Evolutionary conservation across 2,888 invertebrate genomes (phyloP).

Genomic region (Lagria hirta): DNA sequence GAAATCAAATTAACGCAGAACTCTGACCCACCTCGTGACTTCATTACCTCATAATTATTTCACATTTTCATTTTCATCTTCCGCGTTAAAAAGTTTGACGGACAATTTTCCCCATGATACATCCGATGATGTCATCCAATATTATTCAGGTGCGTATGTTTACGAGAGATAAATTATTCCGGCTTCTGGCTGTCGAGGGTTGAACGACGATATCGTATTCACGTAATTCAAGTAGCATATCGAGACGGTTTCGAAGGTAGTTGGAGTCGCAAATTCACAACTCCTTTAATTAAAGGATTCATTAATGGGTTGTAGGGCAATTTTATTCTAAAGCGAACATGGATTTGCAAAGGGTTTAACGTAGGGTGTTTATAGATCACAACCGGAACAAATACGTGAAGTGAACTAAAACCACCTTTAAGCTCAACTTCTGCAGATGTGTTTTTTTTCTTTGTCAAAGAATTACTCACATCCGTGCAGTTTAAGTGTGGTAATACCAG

Average conservation of each 20-base stretch:
- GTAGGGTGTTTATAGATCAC: slow-evolving; percentile 19
- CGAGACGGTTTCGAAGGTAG: slow-evolving; percentile 18
- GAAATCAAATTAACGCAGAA: slow-evolving; percentile 21
- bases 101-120: slow-evolving; percentile 9
- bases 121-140: slow-evolving; percentile 3
- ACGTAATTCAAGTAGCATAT: slow-evolving; percentile 19
- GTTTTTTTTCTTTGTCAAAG: slow-evolving; percentile 14
- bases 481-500: slow-evolving; percentile 7
- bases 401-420: slow-evolving; percentile 20
- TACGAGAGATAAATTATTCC: slow-evolving; percentile 20
- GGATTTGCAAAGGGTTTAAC: slow-evolving; percentile 8
- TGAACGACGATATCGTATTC: slow-evolving; percentile 20
- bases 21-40: slow-evolving; percentile 10
- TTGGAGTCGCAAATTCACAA: slow-evolving; percentile 30
- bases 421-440: slow-evolving; percentile 22
- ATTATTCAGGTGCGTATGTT: slow-evolving; percentile 14
- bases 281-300: slow-evolving; percentile 35
- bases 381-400: slow-evolving; percentile 27
- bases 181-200: slow-evolving; percentile 20
- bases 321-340: no score
- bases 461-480: slow-evolving; percentile 23
- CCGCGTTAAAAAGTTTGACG: slow-evolving; percentile 17
- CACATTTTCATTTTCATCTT: slow-evolving; percentile 20
- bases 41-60: slow-evolving; percentile 19
- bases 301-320: slow-evolving; percentile 35